Percentiles rank a stretch among this genome's conserved stretches.
These are phyloP conservation scores for Catostylus mosaicus DNA, from an alignment of 30 jellyfish, hydroid and myxozoan genomes.

Conservation along the genomic window DNA sequence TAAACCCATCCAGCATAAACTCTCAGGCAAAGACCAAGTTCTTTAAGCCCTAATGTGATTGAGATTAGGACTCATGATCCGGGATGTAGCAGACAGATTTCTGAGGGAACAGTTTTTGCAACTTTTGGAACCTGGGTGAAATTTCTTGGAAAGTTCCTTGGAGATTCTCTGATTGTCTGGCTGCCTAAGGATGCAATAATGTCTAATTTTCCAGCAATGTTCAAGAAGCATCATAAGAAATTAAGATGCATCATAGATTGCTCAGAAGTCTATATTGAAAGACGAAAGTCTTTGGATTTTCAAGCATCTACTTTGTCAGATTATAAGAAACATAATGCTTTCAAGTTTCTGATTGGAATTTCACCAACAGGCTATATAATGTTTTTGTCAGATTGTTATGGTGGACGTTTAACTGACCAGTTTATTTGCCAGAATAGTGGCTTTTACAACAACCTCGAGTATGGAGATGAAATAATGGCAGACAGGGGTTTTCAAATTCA, in stretches of 20 bases:
- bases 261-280: constrained; percentile 4
- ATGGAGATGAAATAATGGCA: constrained; percentile 63
- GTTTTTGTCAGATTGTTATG: constrained; percentile 65
- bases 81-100: neutral
- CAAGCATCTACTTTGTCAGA: constrained; percentile 21
- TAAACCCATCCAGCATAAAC: no score
- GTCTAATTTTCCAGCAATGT: constrained; percentile 9
- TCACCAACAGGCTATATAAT: constrained; percentile 50
- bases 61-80: neutral
- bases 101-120: neutral
- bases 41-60: neutral
- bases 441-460: constrained; percentile 42
- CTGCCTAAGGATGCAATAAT: constrained; percentile 3
- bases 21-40: neutral
- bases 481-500: constrained; percentile 51
- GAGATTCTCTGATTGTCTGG: neutral
- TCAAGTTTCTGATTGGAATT: constrained; percentile 4
- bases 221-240: neutral
- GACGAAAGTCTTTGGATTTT: constrained; percentile 11
- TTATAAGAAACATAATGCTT: constrained; percentile 6
- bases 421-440: constrained; percentile 62
- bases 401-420: constrained; percentile 66
- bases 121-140: constrained; percentile 17
- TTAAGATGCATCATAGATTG: constrained; percentile 1
- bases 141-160: constrained; percentile 1